Evolutionary conservation across 2,797 vertebrate species (phyloP).

Genomic region (Syngnathus rostellatus): DNA sequence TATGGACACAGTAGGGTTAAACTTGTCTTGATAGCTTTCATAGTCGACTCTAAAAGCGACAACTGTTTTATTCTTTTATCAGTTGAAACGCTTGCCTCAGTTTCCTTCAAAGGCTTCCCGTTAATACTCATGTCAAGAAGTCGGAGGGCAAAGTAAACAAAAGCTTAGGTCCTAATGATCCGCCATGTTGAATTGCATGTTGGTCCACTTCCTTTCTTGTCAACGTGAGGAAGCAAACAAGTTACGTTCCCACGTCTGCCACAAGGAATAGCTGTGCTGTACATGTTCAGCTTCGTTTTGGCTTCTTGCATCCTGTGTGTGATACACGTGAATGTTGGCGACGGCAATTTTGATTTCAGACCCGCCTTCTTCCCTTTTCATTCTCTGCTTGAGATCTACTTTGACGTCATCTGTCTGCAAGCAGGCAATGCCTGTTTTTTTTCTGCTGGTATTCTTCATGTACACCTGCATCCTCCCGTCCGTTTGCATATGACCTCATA

Average conservation of each 20-base stretch:
- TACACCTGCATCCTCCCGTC: constrained; percentile 28
- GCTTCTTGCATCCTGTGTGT: neutral
- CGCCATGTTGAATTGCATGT: neutral
- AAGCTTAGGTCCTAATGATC: neutral
- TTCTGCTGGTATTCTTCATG: constrained; percentile 13
- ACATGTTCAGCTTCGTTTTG: neutral
- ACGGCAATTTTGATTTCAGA: neutral
- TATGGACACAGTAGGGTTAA: neutral
- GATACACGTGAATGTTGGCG: neutral
- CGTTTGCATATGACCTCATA: constrained; percentile 22
- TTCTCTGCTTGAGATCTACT: neutral
- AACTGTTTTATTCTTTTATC: neutral
- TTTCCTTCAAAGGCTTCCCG: neutral
- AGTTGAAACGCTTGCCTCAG: neutral
- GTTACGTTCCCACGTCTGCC: constrained; percentile 28
- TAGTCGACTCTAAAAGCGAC: neutral
- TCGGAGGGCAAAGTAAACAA: neutral
- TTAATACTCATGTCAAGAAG: neutral
- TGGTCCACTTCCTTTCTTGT: neutral
- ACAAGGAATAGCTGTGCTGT: constrained; percentile 29
- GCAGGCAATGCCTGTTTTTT: constrained; percentile 7
- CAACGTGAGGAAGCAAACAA: constrained; percentile 2
- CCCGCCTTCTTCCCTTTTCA: constrained; percentile 1
- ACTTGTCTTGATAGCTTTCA: neutral
- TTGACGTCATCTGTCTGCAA: neutral